A percentile compares a stretch with the other conserved stretches of the same genome.
These are phyloP conservation scores for Zaprionus tsacasi DNA, from an alignment of 1,140 invertebrate species.

Conservation along the genomic window DNA sequence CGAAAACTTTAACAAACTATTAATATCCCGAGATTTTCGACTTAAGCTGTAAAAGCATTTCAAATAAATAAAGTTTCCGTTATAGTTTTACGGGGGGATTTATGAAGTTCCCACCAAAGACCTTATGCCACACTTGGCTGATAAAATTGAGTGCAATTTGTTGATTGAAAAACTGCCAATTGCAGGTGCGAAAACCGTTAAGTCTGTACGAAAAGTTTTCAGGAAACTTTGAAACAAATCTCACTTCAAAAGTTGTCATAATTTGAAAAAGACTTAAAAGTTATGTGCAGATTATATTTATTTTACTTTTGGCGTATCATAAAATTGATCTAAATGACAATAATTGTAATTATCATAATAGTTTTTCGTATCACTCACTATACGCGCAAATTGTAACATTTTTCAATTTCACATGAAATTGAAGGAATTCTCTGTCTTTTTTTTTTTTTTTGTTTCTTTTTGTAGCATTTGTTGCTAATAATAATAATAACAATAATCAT, in stretches of 20 bases:
- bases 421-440: background rate
- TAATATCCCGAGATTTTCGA: too few species aligned
- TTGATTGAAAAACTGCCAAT: background rate
- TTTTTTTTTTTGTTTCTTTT: conserved; percentile 69
- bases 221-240: background rate
- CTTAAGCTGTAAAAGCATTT: too few species aligned
- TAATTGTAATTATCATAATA: background rate
- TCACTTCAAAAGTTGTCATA: background rate
- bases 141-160: background rate
- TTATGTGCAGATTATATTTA: background rate
- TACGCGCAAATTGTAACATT: background rate
- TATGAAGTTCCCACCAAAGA: background rate
- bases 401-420: background rate
- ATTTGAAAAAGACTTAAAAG: background rate
- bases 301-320: background rate
- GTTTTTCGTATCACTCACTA: background rate
- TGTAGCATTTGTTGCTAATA: conserved; percentile 76
- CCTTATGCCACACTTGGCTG: background rate
- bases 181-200: background rate
- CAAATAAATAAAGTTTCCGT: background rate
- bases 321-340: background rate
- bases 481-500: conserved; percentile 4
- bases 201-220: background rate
- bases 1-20: too few species aligned
- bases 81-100: background rate